phyloP scores from a whole-genome alignment of 2,113 vertebrate species.

The Odobenus rosmarus region DNA sequence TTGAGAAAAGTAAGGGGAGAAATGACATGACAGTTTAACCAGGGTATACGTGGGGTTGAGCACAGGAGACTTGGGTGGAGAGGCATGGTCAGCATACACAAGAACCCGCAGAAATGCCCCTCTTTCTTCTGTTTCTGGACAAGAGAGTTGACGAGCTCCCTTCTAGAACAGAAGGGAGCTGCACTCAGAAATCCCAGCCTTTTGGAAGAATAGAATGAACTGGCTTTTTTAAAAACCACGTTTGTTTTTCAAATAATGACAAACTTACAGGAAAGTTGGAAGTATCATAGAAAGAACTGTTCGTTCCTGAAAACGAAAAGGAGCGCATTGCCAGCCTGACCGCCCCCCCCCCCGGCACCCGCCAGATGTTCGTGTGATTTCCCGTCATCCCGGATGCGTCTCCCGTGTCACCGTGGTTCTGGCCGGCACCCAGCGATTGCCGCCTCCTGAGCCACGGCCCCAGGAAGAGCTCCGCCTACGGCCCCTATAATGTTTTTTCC shows the following conservation, averaged over 20 bases:
- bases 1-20: not conserved
- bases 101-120: not conserved
- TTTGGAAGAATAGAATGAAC: not conserved
- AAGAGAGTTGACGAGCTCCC: rapidly evolving
- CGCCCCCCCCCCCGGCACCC: no score
- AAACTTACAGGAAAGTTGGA: no score
- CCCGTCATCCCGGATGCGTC: rapidly evolving
- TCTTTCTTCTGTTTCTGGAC: not conserved
- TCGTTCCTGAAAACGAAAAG: not conserved
- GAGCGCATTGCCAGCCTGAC: no score
- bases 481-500: not conserved
- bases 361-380: not conserved
- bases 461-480: rapidly evolving
- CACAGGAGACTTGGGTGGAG: rapidly evolving
- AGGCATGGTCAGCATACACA: rapidly evolving
- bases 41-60: not conserved
- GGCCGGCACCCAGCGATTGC: no score
- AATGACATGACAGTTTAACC: not conserved
- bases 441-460: not conserved
- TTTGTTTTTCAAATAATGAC: not conserved
- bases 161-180: not conserved
- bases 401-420: rapidly evolving
- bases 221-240: not conserved
- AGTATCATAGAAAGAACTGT: rapidly evolving
- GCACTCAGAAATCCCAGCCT: not conserved